These are phyloP conservation scores for Mastomys natalensis DNA, from an alignment of 2,113 vertebrate species.

Conservation along the genomic window DNA sequence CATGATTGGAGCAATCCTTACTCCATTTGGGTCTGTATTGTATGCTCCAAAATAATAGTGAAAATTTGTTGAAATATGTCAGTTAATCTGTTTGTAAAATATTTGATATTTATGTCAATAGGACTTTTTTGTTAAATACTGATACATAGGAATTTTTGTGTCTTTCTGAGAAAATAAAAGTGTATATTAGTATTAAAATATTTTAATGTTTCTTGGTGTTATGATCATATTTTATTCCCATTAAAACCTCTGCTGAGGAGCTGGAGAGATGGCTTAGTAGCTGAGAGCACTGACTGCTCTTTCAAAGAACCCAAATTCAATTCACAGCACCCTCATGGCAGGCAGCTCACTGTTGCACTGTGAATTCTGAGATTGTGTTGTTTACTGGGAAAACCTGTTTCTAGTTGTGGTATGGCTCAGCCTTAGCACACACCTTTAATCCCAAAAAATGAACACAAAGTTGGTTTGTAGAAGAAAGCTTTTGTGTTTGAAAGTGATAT, in stretches of 20 bases:
- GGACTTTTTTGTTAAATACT: slow-evolving; percentile 57
- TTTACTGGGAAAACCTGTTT: too few relatives aligned
- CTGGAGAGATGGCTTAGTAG: neutral
- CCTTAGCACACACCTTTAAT: too few relatives aligned
- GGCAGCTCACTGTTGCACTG: neutral
- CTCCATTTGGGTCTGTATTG: slow-evolving; percentile 13
- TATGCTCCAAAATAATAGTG: neutral
- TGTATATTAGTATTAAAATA: slow-evolving; percentile 75
- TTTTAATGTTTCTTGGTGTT: slow-evolving; percentile 68
- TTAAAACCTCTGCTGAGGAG: neutral
- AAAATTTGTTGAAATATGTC: slow-evolving; percentile 57
- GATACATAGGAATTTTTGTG: slow-evolving; percentile 64
- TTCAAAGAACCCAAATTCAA: neutral
- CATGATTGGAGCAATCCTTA: slow-evolving; percentile 28
- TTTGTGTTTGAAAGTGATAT: too few relatives aligned
- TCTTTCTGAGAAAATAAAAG: slow-evolving; percentile 66
- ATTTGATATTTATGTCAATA: slow-evolving; percentile 61
- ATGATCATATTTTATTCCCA: slow-evolving; percentile 57
- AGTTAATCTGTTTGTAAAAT: slow-evolving; percentile 59
- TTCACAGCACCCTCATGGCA: neutral
- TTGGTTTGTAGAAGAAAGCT: too few relatives aligned
- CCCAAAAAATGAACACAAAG: too few relatives aligned
- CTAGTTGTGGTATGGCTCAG: too few relatives aligned
- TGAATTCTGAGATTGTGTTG: too few relatives aligned
- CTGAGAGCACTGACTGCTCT: neutral